A percentile compares a stretch with the other conserved stretches of the same genome.
Conservation (phyloP, 2,113 vertebrate species). For the Colaptes auratus region DNA sequence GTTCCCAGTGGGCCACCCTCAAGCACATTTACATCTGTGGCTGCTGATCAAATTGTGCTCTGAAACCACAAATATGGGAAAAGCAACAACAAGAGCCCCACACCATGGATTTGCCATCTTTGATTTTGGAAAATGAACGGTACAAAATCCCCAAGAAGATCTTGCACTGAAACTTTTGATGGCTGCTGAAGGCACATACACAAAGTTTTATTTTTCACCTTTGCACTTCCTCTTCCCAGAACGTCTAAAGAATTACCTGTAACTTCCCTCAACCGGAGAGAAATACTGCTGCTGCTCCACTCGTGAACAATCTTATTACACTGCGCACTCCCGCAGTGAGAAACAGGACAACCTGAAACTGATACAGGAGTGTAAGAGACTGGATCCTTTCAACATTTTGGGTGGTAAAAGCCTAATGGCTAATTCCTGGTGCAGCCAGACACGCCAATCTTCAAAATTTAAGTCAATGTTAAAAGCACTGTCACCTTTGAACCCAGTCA, state of each 20-base stretch:
- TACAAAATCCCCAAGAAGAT: neutral
- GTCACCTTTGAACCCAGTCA: rapidly evolving
- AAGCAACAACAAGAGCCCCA: rapidly evolving
- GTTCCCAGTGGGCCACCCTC: neutral
- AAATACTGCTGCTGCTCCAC: neutral
- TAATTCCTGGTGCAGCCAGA: neutral
- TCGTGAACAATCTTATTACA: neutral
- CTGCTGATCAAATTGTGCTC: neutral
- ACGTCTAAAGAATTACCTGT: neutral
- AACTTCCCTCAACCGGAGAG: neutral
- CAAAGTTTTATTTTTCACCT: neutral
- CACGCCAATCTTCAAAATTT: neutral
- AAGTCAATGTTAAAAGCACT: neutral
- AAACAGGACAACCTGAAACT: neutral
- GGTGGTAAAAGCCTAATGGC: neutral
- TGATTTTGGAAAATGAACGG: neutral
- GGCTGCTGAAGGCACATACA: neutral
- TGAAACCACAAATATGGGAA: neutral
- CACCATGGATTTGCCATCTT: rapidly evolving
- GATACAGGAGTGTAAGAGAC: neutral
- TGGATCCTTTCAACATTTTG: neutral
- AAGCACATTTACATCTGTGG: neutral
- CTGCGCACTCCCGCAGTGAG: rapidly evolving
- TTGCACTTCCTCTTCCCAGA: neutral
- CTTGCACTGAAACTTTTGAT: neutral